A percentile compares a stretch with the other conserved stretches of the same genome.
Evolutionary conservation across 2,797 vertebrate genomes (phyloP).

Genomic region (Graptemys geographica): DNA sequence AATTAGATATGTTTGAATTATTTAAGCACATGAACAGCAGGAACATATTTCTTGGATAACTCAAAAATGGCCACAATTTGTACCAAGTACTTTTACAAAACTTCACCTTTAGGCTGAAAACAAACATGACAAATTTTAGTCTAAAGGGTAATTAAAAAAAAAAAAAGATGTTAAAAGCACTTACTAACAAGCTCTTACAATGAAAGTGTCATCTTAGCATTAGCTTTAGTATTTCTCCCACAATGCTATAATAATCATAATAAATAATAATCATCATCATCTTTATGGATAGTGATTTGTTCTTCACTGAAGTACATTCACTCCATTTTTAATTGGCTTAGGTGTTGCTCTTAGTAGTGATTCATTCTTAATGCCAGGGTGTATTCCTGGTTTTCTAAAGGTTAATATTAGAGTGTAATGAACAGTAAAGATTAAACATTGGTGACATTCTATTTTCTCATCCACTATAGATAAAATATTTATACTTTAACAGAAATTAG

Average conservation of each 20-base stretch:
- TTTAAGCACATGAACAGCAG: neutral
- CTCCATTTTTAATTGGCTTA: conserved; percentile 52
- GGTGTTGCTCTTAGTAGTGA: neutral
- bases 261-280: neutral
- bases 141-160: neutral
- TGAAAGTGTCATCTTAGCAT: neutral
- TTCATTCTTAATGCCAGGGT: neutral
- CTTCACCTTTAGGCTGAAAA: neutral
- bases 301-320: conserved; percentile 22
- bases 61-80: neutral
- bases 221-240: neutral
- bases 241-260: neutral
- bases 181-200: neutral
- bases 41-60: neutral
- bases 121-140: neutral
- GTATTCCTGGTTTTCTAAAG: conserved; percentile 47
- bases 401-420: conserved; percentile 41
- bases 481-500: conserved; percentile 37
- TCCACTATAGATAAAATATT: conserved; percentile 61
- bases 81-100: neutral
- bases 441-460: conserved; percentile 46
- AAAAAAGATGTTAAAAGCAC: neutral
- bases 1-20: neutral
- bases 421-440: conserved; percentile 39
- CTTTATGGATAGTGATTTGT: neutral